Evolutionary conservation across 2,888 invertebrate genomes (phyloP), one percentile per base, ranked within the genome.

Genomic region (Mythimna albipuncta): DNA sequence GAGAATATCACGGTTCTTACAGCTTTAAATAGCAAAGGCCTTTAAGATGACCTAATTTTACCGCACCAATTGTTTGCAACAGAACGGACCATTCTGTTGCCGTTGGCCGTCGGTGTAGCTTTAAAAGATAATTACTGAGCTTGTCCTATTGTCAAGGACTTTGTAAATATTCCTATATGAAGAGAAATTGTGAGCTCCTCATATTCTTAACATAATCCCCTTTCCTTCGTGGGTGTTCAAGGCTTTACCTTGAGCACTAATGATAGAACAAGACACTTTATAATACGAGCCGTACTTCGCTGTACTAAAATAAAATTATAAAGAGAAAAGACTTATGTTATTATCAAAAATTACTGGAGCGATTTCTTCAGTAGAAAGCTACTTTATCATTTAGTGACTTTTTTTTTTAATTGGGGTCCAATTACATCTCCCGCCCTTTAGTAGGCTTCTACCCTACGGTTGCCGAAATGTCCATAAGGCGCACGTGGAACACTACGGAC

Each of bases 141-240:
- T 44, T 32, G 26, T 52, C 0, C 7, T 6, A 44, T 71, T 35
- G 21, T 61, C 44, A 4, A 5, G 35, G 41, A n/a, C 1, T 35
- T 41, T 21, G 5, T 64, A 44, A 57, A 58, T 72, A 62, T 72
- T 55, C 35, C 6, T 13, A 21, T 35, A 35, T 5, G 44, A 59
- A 54, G 21, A 16, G 44, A 2, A 3, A 13, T 21, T 44, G 9
- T 9, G n/a, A 11, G 35, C 3, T 44, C 10, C 2, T 54, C 6
- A 72, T 26, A 44, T 16, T 61, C 5, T 13, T 41, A 19, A n/a
- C 11, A 0, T 4, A n/a, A 41, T 4, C 2, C n/a, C 6, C 6
- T 32, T 19, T 58, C 16, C 16, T 50, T n/a, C 4, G 38, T 38
- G 57, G 38, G 13, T 21, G 19, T 57, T 58, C 16, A 26, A 38